These are phyloP conservation scores for Drosophila guanche DNA, from an alignment of 1,140 invertebrate species.

Conservation along the genomic window DNA sequence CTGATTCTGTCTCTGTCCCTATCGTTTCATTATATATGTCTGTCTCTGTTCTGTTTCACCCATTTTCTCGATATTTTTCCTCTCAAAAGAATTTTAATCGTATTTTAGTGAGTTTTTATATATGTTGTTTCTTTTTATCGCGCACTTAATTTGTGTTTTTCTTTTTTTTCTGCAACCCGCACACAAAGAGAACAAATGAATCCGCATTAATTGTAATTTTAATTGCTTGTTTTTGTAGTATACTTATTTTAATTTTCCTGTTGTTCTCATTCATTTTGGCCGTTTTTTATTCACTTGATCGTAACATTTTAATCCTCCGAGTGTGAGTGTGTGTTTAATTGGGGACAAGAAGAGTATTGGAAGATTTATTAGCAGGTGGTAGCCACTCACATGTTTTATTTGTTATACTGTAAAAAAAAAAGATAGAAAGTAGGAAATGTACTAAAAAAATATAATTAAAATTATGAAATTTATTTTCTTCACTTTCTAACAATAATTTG, in stretches of 20 bases:
- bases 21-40: slow-evolving; percentile 20
- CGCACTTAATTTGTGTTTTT: slow-evolving; percentile 44
- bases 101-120: slow-evolving; percentile 7
- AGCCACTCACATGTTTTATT: not conserved
- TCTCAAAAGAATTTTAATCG: no score
- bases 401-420: no score
- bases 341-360: no score
- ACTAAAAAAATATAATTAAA: no score
- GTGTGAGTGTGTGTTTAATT: slow-evolving; percentile 29
- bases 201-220: slow-evolving; percentile 30
- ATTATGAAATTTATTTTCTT: no score
- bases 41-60: slow-evolving; percentile 40
- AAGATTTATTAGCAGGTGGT: not conserved
- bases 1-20: slow-evolving; percentile 35
- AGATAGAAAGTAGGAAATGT: no score
- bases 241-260: slow-evolving; percentile 21
- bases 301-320: not conserved
- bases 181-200: not conserved
- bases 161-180: slow-evolving; percentile 37
- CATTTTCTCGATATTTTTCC: slow-evolving; percentile 47
- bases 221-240: slow-evolving; percentile 28
- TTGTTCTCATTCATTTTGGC: slow-evolving; percentile 36
- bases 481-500: no score
- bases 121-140: slow-evolving; percentile 34
- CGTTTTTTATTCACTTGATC: not conserved